A percentile compares a stretch with the other conserved stretches of the same genome.
Conservation (phyloP, 1,140 invertebrate genomes). For the Hermetia illucens region DNA sequence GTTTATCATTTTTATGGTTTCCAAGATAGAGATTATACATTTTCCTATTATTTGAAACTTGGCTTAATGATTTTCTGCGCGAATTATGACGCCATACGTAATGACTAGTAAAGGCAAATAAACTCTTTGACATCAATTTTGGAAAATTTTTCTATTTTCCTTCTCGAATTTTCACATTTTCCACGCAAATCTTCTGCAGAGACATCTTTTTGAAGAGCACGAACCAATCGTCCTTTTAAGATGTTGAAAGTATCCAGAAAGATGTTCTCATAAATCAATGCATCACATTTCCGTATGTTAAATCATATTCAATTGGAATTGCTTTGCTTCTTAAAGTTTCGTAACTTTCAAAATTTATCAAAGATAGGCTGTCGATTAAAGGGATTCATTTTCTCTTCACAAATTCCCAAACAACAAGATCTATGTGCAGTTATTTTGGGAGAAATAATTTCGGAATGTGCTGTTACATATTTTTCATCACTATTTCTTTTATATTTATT, state of each 20-base stretch:
- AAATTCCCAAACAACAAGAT: neutral
- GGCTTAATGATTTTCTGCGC: neutral
- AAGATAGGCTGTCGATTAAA: neutral
- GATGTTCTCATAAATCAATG: neutral
- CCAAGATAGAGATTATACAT: conserved; percentile 1
- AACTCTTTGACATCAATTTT: neutral
- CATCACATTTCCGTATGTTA: neutral
- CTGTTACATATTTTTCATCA: neutral
- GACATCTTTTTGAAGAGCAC: neutral
- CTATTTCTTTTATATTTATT: neutral
- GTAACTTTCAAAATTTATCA: neutral
- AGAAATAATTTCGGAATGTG: neutral
- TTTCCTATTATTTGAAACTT: neutral
- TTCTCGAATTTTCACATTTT: neutral
- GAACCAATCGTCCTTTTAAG: neutral
- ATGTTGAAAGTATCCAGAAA: conserved; percentile 1
- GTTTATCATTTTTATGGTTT: neutral
- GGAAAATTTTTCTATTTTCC: neutral
- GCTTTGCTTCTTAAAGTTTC: neutral
- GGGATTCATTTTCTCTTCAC: neutral
- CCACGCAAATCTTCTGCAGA: neutral
- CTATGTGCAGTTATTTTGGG: neutral
- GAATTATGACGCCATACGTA: neutral
- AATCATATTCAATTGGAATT: neutral
- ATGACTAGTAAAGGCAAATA: too few species aligned